These are phyloP conservation scores for Pseudochaenichthys georgianus DNA, from an alignment of 2,797 vertebrate species.

Conservation along the genomic window DNA sequence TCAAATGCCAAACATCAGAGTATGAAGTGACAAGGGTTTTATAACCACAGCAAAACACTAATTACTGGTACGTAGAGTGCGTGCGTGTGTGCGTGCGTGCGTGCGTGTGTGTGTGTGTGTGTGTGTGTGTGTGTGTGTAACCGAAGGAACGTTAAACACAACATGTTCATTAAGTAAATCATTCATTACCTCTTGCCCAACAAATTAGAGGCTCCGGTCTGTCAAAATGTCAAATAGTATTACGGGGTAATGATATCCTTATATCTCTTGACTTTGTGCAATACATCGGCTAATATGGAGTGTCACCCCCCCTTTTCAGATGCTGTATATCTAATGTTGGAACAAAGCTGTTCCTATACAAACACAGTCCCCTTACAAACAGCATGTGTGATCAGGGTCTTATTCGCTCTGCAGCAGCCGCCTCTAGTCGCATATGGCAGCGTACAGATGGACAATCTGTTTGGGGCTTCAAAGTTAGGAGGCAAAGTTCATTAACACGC, in stretches of 20 bases:
- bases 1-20: slow-evolving; percentile 12
- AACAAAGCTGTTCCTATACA: slow-evolving; percentile 58
- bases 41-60: slow-evolving; percentile 16
- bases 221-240: slow-evolving; percentile 43
- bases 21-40: slow-evolving; percentile 13
- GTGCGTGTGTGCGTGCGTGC: background rate
- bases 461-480: slow-evolving; percentile 75
- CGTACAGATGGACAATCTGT: slow-evolving; percentile 77
- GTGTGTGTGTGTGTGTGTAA: too few relatives aligned
- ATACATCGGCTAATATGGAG: slow-evolving; percentile 61
- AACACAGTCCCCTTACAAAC: slow-evolving; percentile 48
- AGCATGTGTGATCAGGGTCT: slow-evolving; percentile 52
- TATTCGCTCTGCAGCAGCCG: slow-evolving; percentile 55
- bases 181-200: slow-evolving; percentile 29
- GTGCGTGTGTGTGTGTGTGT: too few relatives aligned
- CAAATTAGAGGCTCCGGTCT: slow-evolving; percentile 27
- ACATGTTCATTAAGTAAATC: slow-evolving; percentile 37
- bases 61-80: slow-evolving; percentile 20
- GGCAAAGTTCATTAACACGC: slow-evolving; percentile 76
- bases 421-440: slow-evolving; percentile 72
- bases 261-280: slow-evolving; percentile 34
- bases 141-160: slow-evolving; percentile 33
- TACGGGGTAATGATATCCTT: slow-evolving; percentile 33
- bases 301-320: slow-evolving; percentile 36
- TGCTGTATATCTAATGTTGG: slow-evolving; percentile 50